phyloP scores from a whole-genome alignment of 2,113 vertebrate genomes.

The Echinops telfairi region DNA sequence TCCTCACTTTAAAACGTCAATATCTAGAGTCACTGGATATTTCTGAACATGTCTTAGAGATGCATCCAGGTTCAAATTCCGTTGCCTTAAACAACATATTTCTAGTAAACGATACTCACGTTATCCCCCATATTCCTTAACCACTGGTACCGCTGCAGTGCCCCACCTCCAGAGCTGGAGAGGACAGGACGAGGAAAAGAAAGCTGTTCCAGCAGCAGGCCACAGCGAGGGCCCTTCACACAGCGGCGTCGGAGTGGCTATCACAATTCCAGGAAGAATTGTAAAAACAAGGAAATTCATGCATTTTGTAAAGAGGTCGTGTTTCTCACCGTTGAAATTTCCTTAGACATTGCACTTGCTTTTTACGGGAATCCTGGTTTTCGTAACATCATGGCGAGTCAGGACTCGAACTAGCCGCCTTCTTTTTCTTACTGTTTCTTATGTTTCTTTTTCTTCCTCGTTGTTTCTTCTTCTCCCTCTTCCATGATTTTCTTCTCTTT shows the following conservation, averaged over 20 bases:
- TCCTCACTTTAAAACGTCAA: slow-evolving; percentile 78
- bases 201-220: slow-evolving; percentile 86
- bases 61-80: slow-evolving; percentile 77
- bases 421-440: slow-evolving; percentile 98
- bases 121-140: slow-evolving; percentile 83
- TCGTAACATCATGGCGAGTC: slow-evolving; percentile 88
- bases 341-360: slow-evolving; percentile 89
- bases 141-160: slow-evolving; percentile 81
- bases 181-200: slow-evolving; percentile 63
- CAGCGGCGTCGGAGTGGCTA: slow-evolving; percentile 82
- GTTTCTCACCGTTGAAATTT: slow-evolving; percentile 89
- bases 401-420: slow-evolving; percentile 88
- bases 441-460: slow-evolving; percentile 97
- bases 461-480: too few relatives aligned
- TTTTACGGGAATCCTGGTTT: slow-evolving; percentile 78
- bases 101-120: slow-evolving; percentile 84
- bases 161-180: slow-evolving; percentile 71
- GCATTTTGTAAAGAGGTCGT: slow-evolving; percentile 87
- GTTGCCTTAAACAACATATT: too few relatives aligned
- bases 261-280: slow-evolving; percentile 84
- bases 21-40: slow-evolving; percentile 81
- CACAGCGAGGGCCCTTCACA: slow-evolving; percentile 83
- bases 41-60: slow-evolving; percentile 81
- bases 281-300: slow-evolving; percentile 87
- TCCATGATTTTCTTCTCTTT: too few relatives aligned